Evolutionary conservation across 2,797 vertebrate species (phyloP), one percentile per base, ranked within the genome.

Genomic region (Geotrypetes seraphini): DNA sequence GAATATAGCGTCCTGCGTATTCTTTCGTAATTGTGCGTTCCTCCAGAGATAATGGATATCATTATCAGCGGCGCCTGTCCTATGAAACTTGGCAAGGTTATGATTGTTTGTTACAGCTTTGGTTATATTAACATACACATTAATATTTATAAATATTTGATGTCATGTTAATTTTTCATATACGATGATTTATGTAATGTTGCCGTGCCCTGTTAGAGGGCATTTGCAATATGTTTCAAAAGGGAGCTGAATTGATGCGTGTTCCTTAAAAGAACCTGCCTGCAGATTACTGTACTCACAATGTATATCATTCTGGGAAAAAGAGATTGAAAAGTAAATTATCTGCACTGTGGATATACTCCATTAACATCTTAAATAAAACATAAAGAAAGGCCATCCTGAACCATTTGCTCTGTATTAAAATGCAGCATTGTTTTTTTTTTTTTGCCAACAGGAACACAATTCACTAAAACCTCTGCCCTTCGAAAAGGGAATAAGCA

Each of bases 131-230:
- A 84, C 76, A 85, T 81, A 79, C 63, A 66, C 80, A 84, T 85
- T 84, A 83, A 85, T 84, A 85, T 84, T 84, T 84, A 85, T 85
- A 81, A 82, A 85, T 85, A 81, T 81, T 83, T 82, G 58, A 83
- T 83, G 76, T 73, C 78, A 81, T 78, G 76, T 83, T 83, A 85
- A 85, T 85, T 83, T 84, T 85, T 85, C 74, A 85, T 84, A 81
- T 75, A 78, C 57, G 64, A 76, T 81, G 73, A 83, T 83, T 83
- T 81, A 80, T 83, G 75, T 71, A 74, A 75, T 63, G 72, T 72
- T 65, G 41, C 50, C 53, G 36, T 75, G 69, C 71, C 75, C 78
- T 77, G 72, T 71, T 75, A 74, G 76, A 80, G 73, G 75, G 63
- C 74, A 81, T 71, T 75, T 77, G 64, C 66, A 61, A 50, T 45